These are phyloP conservation scores for Megaleporinus macrocephalus DNA, from an alignment of 2,113 vertebrate species.

Conservation along the genomic window DNA sequence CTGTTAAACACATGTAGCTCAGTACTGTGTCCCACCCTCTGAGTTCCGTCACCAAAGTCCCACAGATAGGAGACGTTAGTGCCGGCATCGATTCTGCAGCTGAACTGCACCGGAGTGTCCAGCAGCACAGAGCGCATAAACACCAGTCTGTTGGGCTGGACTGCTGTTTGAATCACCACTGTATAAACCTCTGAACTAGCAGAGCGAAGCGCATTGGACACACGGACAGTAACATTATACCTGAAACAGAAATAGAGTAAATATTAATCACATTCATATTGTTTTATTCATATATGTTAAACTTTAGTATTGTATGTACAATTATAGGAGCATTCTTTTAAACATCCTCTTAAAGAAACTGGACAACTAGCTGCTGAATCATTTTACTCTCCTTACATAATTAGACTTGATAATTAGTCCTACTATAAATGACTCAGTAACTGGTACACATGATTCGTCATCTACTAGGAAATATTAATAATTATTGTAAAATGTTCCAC, in stretches of 20 bases:
- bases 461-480: no score
- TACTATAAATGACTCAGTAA: no score
- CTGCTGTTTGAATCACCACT: conserved; percentile 74
- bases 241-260: conserved; percentile 58
- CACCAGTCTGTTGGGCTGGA: conserved; percentile 75
- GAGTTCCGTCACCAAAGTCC: conserved; percentile 81
- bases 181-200: conserved; percentile 66
- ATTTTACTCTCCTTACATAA: no score
- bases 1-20: conserved; percentile 73
- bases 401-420: no score
- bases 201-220: conserved; percentile 56
- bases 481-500: no score
- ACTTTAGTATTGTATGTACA: no score
- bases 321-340: no score
- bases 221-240: conserved; percentile 72
- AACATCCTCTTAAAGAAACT: no score
- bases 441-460: no score
- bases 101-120: conserved; percentile 71
- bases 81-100: conserved; percentile 77
- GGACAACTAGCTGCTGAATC: no score
- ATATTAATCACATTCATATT: neutral
- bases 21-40: conserved; percentile 61
- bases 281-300: no score
- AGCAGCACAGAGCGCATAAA: conserved; percentile 71
- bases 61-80: conserved; percentile 76